Evolutionary conservation across 2,113 vertebrate genomes (phyloP), one percentile per base, ranked within the genome.

Genomic region (Poeciliopsis prolifica): DNA sequence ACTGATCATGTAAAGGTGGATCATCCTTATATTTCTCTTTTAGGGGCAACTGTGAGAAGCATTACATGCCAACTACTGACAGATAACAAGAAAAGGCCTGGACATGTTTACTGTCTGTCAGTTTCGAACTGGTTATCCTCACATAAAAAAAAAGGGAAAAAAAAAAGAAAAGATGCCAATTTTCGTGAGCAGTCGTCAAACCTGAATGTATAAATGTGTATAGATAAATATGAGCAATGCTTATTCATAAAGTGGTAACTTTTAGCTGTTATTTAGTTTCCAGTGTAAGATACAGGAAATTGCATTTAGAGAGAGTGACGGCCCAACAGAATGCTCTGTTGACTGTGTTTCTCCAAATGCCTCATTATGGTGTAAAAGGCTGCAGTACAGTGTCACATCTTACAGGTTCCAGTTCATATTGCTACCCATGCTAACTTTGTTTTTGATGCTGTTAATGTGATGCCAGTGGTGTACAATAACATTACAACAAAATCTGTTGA

Each of bases 131-230:
- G 80, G 75, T 73, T 58, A 40, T 64, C 65, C 74, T 89, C 70
- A 63, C 19, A 68, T 54, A 0, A 54, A 67, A 30, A 40, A 70
- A 42, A 42, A 7, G 1, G 2, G 5, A 33, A 6, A 1, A 35
- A 35, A 35, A 40, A 68, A 58, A 73, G 69, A 69, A 63, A 62
- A 33, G 74, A 88, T 93, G 91, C 92, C 92, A 92, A 86, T 86
- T 84, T 82, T 86, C 82, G 77, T 87, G 78, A 86, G 87, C 79
- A 88, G 89, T 91, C 84, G 86, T 86, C 51, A 58, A 58, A 89
- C 78, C 91, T 92, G 91, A 93, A 93, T 93, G 91, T 93, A 92
- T 93, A 93, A 93, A 93, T 91, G 86, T 93, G 92, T 93, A 93
- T 91, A 93, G 87, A 92, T 93, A 91, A 92, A 93, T 91, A 93